phyloP scores from a whole-genome alignment of 2,797 vertebrate genomes.

The Macrochelys suwanniensis region DNA sequence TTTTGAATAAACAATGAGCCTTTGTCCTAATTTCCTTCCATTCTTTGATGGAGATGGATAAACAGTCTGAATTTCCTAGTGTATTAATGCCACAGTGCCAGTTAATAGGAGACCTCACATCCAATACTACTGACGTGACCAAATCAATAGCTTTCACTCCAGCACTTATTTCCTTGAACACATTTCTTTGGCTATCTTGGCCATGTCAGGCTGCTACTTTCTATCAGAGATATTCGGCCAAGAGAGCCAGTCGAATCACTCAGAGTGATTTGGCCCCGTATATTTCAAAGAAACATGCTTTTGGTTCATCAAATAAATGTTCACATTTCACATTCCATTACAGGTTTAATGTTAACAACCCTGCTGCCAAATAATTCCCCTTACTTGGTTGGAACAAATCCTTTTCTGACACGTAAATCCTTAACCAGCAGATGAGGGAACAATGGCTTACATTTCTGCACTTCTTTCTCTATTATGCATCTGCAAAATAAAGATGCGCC shows the following conservation, averaged over 20 bases:
- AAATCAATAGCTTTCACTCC: conserved; percentile 60
- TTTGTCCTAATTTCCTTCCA: conserved; percentile 79
- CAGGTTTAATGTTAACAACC: neutral
- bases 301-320: neutral
- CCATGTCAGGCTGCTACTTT: conserved; percentile 42
- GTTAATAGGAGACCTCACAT: conserved; percentile 34
- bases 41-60: conserved; percentile 77
- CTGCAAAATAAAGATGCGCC: neutral
- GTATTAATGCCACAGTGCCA: conserved; percentile 33
- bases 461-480: neutral
- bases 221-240: neutral
- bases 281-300: neutral
- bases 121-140: conserved; percentile 44
- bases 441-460: neutral
- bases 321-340: accelerated
- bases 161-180: conserved; percentile 42
- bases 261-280: neutral
- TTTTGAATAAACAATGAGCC: conserved; percentile 73
- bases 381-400: neutral
- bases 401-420: neutral
- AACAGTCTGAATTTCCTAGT: conserved; percentile 65
- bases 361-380: neutral
- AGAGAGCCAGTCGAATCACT: neutral
- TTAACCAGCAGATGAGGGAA: neutral
- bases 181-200: conserved; percentile 13